Evolutionary conservation across 2,888 invertebrate species (phyloP).

Genomic region (Scaptomyza cyrtandrae): DNA sequence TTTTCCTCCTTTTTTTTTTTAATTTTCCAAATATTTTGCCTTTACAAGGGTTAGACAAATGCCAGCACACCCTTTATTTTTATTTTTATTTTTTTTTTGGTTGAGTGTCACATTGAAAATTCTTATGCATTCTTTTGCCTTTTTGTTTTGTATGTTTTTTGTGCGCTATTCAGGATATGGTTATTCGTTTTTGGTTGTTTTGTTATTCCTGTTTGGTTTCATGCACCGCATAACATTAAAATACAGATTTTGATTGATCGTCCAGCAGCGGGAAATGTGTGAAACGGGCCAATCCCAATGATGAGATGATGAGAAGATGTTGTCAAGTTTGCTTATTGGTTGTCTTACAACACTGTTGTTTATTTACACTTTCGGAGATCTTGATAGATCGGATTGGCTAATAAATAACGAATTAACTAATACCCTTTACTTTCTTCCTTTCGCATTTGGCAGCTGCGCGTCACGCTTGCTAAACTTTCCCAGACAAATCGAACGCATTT

Average conservation of each 20-base stretch:
- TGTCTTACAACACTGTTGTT: slow-evolving; percentile 40
- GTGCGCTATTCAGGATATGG: slow-evolving; percentile 61
- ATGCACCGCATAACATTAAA: slow-evolving; percentile 78
- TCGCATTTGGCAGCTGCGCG: slow-evolving; percentile 32
- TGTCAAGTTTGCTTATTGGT: slow-evolving; percentile 22
- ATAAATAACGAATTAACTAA: slow-evolving; percentile 21
- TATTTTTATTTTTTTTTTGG: background rate
- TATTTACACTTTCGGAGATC: slow-evolving; percentile 23
- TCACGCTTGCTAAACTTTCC: slow-evolving; percentile 68
- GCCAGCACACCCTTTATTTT: slow-evolving; percentile 62
- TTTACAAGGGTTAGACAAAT: slow-evolving; percentile 73
- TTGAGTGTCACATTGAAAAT: slow-evolving; percentile 53
- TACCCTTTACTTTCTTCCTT: slow-evolving; percentile 2
- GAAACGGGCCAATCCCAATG: slow-evolving; percentile 17
- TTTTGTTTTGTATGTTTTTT: slow-evolving; percentile 18
- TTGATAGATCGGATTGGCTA: slow-evolving; percentile 28
- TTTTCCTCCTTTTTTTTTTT: slow-evolving; percentile 52
- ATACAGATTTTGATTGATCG: slow-evolving; percentile 79
- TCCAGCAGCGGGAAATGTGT: slow-evolving; percentile 38
- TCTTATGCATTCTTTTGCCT: slow-evolving; percentile 60
- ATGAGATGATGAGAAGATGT: slow-evolving; percentile 20
- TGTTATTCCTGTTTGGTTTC: slow-evolving; percentile 63
- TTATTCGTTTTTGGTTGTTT: slow-evolving; percentile 52
- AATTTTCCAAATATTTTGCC: slow-evolving; percentile 70
- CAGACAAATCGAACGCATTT: slow-evolving; percentile 41